phyloP scores from a whole-genome alignment of 1,140 invertebrate species.

The Battus philenor region DNA sequence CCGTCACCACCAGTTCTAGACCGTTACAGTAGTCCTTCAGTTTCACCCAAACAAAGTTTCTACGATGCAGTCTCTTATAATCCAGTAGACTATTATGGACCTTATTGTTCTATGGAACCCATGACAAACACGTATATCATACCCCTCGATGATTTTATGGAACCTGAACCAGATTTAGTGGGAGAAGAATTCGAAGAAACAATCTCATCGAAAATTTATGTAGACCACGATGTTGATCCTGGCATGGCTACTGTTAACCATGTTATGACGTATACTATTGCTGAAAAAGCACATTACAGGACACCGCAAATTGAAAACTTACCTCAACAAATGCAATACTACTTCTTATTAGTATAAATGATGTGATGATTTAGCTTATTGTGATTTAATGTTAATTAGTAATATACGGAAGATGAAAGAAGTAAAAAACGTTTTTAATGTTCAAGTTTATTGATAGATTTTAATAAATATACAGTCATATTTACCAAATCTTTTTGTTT shows the following conservation, averaged over 20 bases:
- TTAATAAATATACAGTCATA: slow-evolving; percentile 43
- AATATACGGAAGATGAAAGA: not conserved
- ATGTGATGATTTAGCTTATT: too few relatives aligned
- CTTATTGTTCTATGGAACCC: slow-evolving; percentile 44
- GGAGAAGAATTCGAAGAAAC: slow-evolving; percentile 63
- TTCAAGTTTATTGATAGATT: slow-evolving; percentile 27
- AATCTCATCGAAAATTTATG: slow-evolving; percentile 46
- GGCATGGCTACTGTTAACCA: slow-evolving; percentile 55
- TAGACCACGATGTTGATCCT: slow-evolving; percentile 48
- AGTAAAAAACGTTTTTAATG: slow-evolving; percentile 5
- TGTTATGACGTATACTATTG: slow-evolving; percentile 56
- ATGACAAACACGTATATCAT: slow-evolving; percentile 23
- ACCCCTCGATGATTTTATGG: slow-evolving; percentile 29
- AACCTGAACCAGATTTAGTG: slow-evolving; percentile 47
- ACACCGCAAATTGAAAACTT: slow-evolving; percentile 52
- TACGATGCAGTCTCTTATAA: slow-evolving; percentile 41
- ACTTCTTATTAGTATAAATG: slow-evolving; percentile 57
- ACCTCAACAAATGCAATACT: slow-evolving; percentile 66
- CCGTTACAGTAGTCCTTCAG: slow-evolving; percentile 21
- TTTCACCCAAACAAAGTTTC: slow-evolving; percentile 41
- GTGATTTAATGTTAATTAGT: slow-evolving; percentile 6
- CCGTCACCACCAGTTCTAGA: slow-evolving; percentile 24
- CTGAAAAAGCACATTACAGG: slow-evolving; percentile 59
- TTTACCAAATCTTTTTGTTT: slow-evolving; percentile 32
- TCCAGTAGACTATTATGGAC: slow-evolving; percentile 36